A percentile compares a stretch with the other conserved stretches of the same genome.
Evolutionary conservation across 1,140 invertebrate species (phyloP).

Genomic region (Drosophila neocordata): DNA sequence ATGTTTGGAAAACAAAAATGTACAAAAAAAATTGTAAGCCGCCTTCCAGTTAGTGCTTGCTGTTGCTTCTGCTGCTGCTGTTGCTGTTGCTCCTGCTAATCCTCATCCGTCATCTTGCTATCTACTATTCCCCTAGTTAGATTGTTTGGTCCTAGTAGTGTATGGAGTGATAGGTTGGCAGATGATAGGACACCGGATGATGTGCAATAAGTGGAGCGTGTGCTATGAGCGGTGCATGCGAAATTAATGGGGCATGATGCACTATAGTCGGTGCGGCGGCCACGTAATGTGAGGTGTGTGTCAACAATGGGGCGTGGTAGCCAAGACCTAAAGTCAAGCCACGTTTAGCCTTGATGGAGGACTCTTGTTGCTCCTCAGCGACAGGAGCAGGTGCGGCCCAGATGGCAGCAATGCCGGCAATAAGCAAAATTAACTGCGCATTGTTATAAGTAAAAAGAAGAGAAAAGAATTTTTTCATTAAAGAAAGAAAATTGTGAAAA

Average conservation of each 20-base stretch:
- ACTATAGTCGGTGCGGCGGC: conserved; percentile 65
- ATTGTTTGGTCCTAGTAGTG: conserved; percentile 59
- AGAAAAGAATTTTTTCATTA: conserved; percentile 38
- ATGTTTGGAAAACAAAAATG: conserved; percentile 7
- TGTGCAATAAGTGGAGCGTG: conserved; percentile 64
- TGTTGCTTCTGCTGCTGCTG: conserved; percentile 19
- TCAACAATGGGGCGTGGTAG: conserved; percentile 74
- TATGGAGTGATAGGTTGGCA: conserved; percentile 70
- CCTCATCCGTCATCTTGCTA: not conserved
- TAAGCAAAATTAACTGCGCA: conserved; percentile 60
- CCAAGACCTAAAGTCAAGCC: conserved; percentile 66
- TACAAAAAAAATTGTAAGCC: not conserved
- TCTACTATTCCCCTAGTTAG: conserved; percentile 23
- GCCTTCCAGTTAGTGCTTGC: not conserved
- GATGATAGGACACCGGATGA: conserved; percentile 67
- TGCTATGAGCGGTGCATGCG: conserved; percentile 67
- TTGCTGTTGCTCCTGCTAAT: conserved; percentile 14
- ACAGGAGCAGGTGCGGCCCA: conserved; percentile 68
- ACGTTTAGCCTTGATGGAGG: conserved; percentile 68
- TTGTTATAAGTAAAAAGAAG: not conserved
- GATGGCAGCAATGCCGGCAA: conserved; percentile 51
- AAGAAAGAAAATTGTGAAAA: not conserved
- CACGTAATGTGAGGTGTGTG: conserved; percentile 63
- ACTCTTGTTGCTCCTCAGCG: conserved; percentile 50
- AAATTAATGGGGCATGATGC: conserved; percentile 71